Evolutionary conservation across 2,888 invertebrate species (phyloP), one percentile per base, ranked within the genome.

Genomic region (Leucophenga montana): DNA sequence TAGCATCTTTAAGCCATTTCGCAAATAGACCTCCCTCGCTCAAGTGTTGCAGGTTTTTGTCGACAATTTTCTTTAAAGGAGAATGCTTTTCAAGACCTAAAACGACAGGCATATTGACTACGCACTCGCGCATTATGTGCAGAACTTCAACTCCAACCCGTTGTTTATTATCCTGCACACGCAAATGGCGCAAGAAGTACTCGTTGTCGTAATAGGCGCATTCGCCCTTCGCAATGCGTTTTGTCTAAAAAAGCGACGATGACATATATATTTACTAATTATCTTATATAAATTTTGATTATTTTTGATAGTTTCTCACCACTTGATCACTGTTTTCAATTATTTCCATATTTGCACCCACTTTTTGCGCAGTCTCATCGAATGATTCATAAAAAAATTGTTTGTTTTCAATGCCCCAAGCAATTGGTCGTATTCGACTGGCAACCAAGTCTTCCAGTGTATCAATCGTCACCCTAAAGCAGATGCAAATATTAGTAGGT

Each of bases 41-140:
- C 11, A 95, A 90, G 64, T 92, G 90, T 76, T 92, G 89, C 54
- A 95, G 90, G 78, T 93, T 91, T 76, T 90, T 89, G 85, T 95
- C 94, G 20, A 93, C 91, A 72, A 91, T 89, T 0, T 91, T 91
- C 82, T 94, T 95, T 5, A 95, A 86, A 0, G 95, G 94, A 0
- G 95, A 95, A 86, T 95, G 95, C 81, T 94, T 95, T 80, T 94
- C 94, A 78, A 95, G 90, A 0, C 95, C 95, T 72, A 96, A 90
- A 0, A 95, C 94, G 66, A 95, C 92, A 0, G 95, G 95, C 91
- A 95, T 94, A 76, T 93, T 92, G 5, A 95, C 92, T 0, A 94
- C 92, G 85, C 96, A 96, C 73, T 95, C 93, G 1, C 90, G 89
- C 95, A 96, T 96, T 11, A 96, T 94, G 79, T 96, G 95, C 68